Evolutionary conservation across 2,888 invertebrate genomes (phyloP).

Genomic region (Coleophora deauratella): DNA sequence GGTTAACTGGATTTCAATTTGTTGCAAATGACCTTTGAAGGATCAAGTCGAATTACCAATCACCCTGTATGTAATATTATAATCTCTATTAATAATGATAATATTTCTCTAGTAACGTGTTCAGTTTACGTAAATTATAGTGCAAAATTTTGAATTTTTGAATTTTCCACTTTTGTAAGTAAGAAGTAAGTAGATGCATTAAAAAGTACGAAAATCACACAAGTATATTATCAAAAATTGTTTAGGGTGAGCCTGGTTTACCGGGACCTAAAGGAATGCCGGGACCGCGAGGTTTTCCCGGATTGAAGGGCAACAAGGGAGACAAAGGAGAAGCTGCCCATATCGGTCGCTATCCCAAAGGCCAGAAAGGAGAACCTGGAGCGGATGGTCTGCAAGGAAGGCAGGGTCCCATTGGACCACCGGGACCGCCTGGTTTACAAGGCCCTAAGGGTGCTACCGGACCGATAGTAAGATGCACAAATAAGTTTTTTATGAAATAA

Average conservation of each 20-base stretch:
- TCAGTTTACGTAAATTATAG: no score
- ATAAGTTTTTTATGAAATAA: no score
- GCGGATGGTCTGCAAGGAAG: slow-evolving; percentile 80
- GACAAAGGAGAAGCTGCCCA: slow-evolving; percentile 88
- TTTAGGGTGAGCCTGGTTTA: slow-evolving; percentile 82
- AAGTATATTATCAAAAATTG: neutral
- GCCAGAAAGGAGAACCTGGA: slow-evolving; percentile 91
- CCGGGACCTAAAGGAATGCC: slow-evolving; percentile 79
- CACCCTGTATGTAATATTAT: no score
- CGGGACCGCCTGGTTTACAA: slow-evolving; percentile 72
- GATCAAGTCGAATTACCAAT: no score
- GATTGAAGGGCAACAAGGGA: slow-evolving; percentile 79
- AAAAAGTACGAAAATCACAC: no score
- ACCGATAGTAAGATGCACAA: slow-evolving; percentile 71
- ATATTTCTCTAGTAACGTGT: no score
- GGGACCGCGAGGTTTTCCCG: slow-evolving; percentile 85
- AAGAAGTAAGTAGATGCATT: no score
- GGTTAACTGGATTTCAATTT: no score
- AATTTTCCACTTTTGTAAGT: no score
- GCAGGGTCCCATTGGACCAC: slow-evolving; percentile 76
- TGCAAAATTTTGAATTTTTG: no score
- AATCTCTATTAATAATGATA: no score
- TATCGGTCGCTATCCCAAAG: slow-evolving; percentile 80
- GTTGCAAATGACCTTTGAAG: no score
- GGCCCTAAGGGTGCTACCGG: slow-evolving; percentile 79